Base-by-base conservation (phyloP, 2,797 vertebrate species). In the Poeciliopsis turneri region DNA sequence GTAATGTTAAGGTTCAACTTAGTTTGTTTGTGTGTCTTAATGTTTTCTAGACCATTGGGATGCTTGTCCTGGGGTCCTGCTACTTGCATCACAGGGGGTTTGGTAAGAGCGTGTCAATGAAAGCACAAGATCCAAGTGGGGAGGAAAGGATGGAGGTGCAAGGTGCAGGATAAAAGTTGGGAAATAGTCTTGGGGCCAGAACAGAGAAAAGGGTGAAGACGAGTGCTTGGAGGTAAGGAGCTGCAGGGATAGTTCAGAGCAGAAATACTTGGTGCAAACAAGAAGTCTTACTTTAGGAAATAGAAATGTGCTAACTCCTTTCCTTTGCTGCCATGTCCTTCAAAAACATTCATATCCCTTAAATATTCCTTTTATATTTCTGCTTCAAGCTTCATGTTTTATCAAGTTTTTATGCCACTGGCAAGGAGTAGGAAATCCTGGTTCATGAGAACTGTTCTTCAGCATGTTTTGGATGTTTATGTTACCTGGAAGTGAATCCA, bases 241-340 rank as follows among this genome's bases (percentile, higher is more conserved):
- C 89, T 94, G 94, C 94, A 93, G 92, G 90, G 91, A 92, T 93
- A 94, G 95, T 94, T 94, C 94, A 91, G 91, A 88, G 89, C 93
- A 87, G 80, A 61, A 72, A 89, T 81, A 82, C 83, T 90, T 78
- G 86, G 89, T 87, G 90, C 77, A n/a, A 95, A 95, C 92, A 94
- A 93, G 92, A 84, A 85, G 82, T 86, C 86, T 86, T 92, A 91
- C 93, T 91, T 90, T 76, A 13, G 92, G 94, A 93, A 94, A 85
- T 81, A 93, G 86, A 94, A 94, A 93, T 90, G 89, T 91, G 93
- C 93, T 85, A 94, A 94, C 94, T 95, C 91, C 94, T 95, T 68
- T 39, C 18, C 36, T 68, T 39, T 68, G 20, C 64, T 39, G 36
- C 18, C 30, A 18, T 68, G 64, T 41, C 64, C 16, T 68, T 23